These are phyloP conservation scores for Myiagra hebetior DNA, from an alignment of 2,113 vertebrate species.

Conservation along the genomic window DNA sequence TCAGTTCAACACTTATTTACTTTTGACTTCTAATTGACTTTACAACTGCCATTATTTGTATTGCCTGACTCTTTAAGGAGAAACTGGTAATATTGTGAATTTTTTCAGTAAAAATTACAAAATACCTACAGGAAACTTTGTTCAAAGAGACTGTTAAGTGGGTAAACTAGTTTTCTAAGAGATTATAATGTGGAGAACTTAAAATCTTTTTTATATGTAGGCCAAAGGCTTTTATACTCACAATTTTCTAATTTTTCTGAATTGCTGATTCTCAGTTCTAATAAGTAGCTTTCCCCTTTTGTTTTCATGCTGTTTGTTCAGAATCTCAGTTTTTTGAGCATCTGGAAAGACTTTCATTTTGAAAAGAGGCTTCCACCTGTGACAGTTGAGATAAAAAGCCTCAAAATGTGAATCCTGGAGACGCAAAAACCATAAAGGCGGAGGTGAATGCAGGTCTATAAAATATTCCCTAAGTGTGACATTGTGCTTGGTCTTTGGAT, in stretches of 20 bases:
- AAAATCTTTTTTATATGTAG: background rate
- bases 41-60: conserved; percentile 15
- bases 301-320: background rate
- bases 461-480: background rate
- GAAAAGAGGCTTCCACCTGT: background rate
- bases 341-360: background rate
- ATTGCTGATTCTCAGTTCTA: background rate
- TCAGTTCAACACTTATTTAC: conserved; percentile 30
- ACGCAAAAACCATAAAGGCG: background rate
- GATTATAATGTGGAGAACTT: background rate
- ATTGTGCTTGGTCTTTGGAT: background rate
- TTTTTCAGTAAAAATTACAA: background rate
- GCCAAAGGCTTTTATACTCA: background rate
- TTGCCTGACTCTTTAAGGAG: background rate
- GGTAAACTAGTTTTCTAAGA: background rate
- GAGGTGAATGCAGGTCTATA: background rate
- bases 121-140: background rate
- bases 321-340: background rate
- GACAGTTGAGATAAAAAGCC: background rate
- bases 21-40: conserved; percentile 59
- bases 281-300: background rate
- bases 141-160: background rate
- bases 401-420: background rate
- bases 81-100: background rate
- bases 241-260: background rate